Percentiles rank a stretch among this genome's conserved stretches.
phyloP scores from a whole-genome alignment of 2,113 vertebrate genomes.

The Hylia prasina region DNA sequence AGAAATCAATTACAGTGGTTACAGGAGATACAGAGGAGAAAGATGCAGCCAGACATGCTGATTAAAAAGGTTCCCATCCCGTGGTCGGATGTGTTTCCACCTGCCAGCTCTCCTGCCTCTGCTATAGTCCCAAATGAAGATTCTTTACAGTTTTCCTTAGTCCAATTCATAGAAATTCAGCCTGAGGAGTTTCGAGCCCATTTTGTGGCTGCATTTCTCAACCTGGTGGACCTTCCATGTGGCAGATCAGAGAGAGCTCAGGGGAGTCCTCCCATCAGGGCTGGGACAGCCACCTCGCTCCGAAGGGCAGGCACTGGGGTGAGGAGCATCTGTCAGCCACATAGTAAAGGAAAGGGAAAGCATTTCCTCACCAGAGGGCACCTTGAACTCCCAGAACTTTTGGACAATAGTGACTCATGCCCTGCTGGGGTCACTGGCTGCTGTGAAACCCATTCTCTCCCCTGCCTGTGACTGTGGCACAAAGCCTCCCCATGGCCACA shows the following conservation, averaged over 20 bases:
- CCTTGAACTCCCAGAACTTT: not conserved
- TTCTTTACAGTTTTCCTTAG: not conserved
- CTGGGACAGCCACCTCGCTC: not conserved
- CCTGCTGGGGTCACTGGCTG: not conserved
- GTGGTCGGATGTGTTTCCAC: fast-evolving
- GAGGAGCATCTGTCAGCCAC: not conserved
- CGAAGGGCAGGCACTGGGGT: fast-evolving
- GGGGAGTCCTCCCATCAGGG: not conserved
- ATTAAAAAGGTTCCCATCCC: not conserved
- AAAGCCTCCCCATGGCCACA: not conserved
- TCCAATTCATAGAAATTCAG: not conserved
- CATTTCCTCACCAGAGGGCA: not conserved
- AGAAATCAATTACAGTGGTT: not conserved
- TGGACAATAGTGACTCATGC: not conserved
- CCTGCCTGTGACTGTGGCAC: not conserved
- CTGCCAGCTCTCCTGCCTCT: not conserved
- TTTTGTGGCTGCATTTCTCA: not conserved
- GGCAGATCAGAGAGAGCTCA: not conserved
- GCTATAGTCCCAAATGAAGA: not conserved
- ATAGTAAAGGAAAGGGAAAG: not conserved
- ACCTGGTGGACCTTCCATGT: not conserved
- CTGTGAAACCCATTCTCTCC: fast-evolving
- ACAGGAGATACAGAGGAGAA: not conserved
- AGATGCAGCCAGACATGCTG: not conserved
- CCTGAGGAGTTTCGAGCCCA: not conserved